Percentiles rank a stretch among this genome's conserved stretches.
Evolutionary conservation across 2,888 invertebrate species (phyloP).

Genomic region (Mimas tiliae): DNA sequence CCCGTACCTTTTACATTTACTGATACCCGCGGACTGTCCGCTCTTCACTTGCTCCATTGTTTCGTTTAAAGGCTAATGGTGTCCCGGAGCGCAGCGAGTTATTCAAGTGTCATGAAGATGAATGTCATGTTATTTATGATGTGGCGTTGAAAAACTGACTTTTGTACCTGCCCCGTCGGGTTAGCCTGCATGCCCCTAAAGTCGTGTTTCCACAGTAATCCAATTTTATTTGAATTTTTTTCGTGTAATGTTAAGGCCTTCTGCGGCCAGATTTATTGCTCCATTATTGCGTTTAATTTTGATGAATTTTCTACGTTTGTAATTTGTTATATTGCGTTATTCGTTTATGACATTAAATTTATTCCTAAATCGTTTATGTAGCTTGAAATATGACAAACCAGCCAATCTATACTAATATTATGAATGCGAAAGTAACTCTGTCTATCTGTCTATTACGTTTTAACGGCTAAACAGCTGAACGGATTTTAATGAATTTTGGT

Average conservation of each 20-base stretch:
- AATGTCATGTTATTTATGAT: constrained; percentile 78
- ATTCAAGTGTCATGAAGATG: constrained; percentile 80
- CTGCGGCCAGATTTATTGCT: constrained; percentile 19
- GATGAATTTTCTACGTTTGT: constrained; percentile 17
- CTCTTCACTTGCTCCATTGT: constrained; percentile 60
- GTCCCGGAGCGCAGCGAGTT: constrained; percentile 63
- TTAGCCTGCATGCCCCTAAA: constrained; percentile 53
- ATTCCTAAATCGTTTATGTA: too few species aligned
- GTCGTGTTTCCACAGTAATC: constrained; percentile 48
- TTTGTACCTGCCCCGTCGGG: constrained; percentile 39
- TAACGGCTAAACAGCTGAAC: too few species aligned
- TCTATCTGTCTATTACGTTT: too few species aligned
- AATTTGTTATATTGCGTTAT: neutral
- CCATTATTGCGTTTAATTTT: constrained; percentile 24
- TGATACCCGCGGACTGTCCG: constrained; percentile 53
- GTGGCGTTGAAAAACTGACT: constrained; percentile 58
- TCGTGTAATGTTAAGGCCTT: constrained; percentile 39
- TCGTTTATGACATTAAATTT: too few species aligned
- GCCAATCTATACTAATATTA: too few species aligned
- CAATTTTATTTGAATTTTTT: constrained; percentile 50
- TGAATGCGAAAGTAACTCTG: too few species aligned
- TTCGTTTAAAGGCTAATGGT: constrained; percentile 77
- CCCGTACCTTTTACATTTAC: constrained; percentile 42
- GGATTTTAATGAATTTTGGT: too few species aligned
- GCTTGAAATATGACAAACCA: too few species aligned